Percentiles rank a stretch among this genome's conserved stretches.
These are phyloP conservation scores for Diadophis punctatus DNA, from an alignment of 2,113 vertebrate species.

Conservation along the genomic window DNA sequence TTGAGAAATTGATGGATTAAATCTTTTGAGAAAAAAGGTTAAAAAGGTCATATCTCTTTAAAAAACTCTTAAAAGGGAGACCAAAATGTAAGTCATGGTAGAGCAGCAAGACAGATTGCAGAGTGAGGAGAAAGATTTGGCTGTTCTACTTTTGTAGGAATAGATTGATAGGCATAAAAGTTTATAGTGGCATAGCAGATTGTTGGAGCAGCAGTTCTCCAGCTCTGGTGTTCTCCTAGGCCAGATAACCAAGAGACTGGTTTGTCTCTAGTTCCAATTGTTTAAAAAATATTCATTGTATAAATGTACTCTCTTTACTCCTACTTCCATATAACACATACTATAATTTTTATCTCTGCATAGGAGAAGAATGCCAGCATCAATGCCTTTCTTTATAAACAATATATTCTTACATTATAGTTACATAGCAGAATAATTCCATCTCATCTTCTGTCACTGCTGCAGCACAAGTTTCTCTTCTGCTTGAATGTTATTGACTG, in stretches of 20 bases:
- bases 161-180: not conserved
- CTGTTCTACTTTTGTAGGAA: not conserved
- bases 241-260: not conserved
- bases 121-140: not conserved
- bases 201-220: not conserved
- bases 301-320: not conserved
- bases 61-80: not conserved
- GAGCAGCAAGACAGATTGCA: not conserved
- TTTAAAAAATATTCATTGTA: not conserved
- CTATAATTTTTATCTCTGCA: not conserved
- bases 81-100: not conserved
- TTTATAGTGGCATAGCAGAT: not conserved
- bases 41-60: not conserved
- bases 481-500: not conserved
- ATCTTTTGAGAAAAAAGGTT: not conserved
- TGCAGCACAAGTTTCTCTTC: not conserved
- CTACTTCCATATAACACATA: not conserved
- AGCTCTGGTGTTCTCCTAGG: not conserved
- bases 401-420: not conserved
- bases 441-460: not conserved
- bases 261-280: not conserved
- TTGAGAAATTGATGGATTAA: not conserved
- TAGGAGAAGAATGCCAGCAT: not conserved
- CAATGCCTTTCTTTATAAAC: not conserved
- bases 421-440: not conserved